A percentile compares a stretch with the other conserved stretches of the same genome.
These are phyloP conservation scores for Pantala flavescens DNA, from an alignment of 1,140 invertebrate species.

Conservation along the genomic window DNA sequence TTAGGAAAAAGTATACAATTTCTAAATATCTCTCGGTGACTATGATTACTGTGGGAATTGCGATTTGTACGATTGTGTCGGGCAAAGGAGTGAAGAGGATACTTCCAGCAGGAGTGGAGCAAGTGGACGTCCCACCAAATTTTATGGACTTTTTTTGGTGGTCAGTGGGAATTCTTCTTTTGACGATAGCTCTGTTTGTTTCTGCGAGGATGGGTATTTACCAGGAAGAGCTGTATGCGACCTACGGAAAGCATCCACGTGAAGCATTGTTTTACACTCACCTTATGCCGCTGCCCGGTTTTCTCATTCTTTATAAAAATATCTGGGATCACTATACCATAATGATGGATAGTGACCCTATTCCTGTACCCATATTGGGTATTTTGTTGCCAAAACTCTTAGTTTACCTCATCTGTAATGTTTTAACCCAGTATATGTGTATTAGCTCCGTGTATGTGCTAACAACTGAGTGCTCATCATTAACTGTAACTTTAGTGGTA, in stretches of 20 bases:
- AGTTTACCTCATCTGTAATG: slow-evolving; percentile 72
- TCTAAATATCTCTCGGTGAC: slow-evolving; percentile 86
- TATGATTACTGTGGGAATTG: slow-evolving; percentile 86
- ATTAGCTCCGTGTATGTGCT: slow-evolving; percentile 89
- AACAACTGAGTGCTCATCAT: slow-evolving; percentile 84
- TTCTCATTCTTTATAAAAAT: slow-evolving; percentile 51
- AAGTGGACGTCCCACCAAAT: background rate
- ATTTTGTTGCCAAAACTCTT: slow-evolving; percentile 59
- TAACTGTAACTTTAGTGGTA: slow-evolving; percentile 91
- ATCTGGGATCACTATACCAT: slow-evolving; percentile 59
- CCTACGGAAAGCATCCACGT: slow-evolving; percentile 85
- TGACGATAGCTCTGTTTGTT: slow-evolving; percentile 81
- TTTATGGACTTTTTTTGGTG: slow-evolving; percentile 59
- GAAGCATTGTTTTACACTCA: slow-evolving; percentile 88
- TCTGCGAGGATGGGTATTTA: slow-evolving; percentile 95
- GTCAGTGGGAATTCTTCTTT: slow-evolving; percentile 64
- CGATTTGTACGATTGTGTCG: slow-evolving; percentile 84
- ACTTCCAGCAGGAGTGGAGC: background rate
- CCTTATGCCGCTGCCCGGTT: slow-evolving; percentile 8
- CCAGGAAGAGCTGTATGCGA: slow-evolving; percentile 76
- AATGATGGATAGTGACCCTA: slow-evolving; percentile 44
- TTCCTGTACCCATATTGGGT: slow-evolving; percentile 36
- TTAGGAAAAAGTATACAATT: slow-evolving; percentile 73
- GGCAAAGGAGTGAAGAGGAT: slow-evolving; percentile 46
- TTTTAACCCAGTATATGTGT: slow-evolving; percentile 89